phyloP scores from a whole-genome alignment of 1,140 invertebrate genomes.

The Melitaea cinxia region DNA sequence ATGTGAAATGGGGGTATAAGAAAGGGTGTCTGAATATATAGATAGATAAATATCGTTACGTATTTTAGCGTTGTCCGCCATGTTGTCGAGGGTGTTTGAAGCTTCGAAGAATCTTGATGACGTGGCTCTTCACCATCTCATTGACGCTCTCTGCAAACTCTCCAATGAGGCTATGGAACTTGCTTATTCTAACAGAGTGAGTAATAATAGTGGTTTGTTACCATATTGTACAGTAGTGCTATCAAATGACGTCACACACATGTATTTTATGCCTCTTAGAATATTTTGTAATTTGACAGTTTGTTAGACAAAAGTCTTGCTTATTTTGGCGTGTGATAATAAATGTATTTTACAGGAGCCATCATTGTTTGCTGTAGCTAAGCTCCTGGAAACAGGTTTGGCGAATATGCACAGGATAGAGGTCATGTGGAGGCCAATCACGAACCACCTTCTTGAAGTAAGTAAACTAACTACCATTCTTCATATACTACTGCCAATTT shows the following conservation, averaged over 20 bases:
- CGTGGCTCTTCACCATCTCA: constrained; percentile 96
- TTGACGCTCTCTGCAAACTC: constrained; percentile 97
- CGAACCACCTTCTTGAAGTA: constrained; percentile 96
- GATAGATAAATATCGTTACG: background rate
- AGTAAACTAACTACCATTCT: too few relatives aligned
- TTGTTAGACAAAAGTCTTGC: too few relatives aligned
- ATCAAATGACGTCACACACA: too few relatives aligned
- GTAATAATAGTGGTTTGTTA: too few relatives aligned
- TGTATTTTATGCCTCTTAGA: too few relatives aligned
- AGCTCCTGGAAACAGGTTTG: constrained; percentile 96
- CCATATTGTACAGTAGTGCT: too few relatives aligned
- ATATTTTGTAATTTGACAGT: too few relatives aligned
- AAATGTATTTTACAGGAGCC: constrained; percentile 87
- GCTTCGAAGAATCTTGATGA: constrained; percentile 97
- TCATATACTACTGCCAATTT: background rate
- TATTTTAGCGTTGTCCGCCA: constrained; percentile 89
- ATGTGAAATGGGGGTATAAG: background rate
- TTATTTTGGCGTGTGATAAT: background rate
- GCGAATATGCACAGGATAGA: constrained; percentile 97
- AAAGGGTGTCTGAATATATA: background rate
- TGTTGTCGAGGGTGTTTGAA: constrained; percentile 96
- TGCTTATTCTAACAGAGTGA: constrained; percentile 95
- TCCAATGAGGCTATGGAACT: constrained; percentile 98
- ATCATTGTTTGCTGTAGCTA: constrained; percentile 98
- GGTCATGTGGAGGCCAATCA: constrained; percentile 97